Conservation (phyloP, 2,888 invertebrate genomes). For the Trisateles emortualis region DNA sequence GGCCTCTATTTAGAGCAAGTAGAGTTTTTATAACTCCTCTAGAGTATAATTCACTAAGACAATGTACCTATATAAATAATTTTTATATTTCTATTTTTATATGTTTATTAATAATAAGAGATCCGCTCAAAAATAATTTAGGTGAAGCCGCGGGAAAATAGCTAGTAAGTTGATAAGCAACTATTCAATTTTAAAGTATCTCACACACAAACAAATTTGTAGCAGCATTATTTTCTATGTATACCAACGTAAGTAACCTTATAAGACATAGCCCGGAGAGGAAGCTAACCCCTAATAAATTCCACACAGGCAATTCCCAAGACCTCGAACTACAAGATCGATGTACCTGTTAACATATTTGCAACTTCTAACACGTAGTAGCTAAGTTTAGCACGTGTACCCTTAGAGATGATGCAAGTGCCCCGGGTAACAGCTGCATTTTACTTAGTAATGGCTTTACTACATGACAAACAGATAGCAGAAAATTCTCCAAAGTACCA, state of each 20-base stretch:
- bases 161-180: too few species aligned
- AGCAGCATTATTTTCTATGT: background rate
- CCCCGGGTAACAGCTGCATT: slow-evolving; percentile 41
- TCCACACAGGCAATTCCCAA: slow-evolving; percentile 59
- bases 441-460: slow-evolving; percentile 29
- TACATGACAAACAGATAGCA: slow-evolving; percentile 18
- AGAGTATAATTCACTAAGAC: too few species aligned
- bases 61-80: too few species aligned
- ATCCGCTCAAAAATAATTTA: too few species aligned
- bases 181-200: background rate
- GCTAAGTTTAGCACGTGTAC: slow-evolving; percentile 40
- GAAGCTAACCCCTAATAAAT: slow-evolving; percentile 60
- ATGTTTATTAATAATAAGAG: too few species aligned
- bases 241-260: slow-evolving; percentile 11
- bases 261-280: slow-evolving; percentile 22
- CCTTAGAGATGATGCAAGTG: slow-evolving; percentile 28
- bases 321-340: slow-evolving; percentile 57
- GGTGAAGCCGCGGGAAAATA: too few species aligned
- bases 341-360: slow-evolving; percentile 66
- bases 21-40: too few species aligned
- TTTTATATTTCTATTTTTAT: too few species aligned
- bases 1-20: too few species aligned
- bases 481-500: slow-evolving; percentile 14
- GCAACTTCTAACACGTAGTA: slow-evolving; percentile 38
- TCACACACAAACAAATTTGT: background rate